Evolutionary conservation across 2,797 vertebrate genomes (phyloP).

Genomic region (Tangara arthus): DNA sequence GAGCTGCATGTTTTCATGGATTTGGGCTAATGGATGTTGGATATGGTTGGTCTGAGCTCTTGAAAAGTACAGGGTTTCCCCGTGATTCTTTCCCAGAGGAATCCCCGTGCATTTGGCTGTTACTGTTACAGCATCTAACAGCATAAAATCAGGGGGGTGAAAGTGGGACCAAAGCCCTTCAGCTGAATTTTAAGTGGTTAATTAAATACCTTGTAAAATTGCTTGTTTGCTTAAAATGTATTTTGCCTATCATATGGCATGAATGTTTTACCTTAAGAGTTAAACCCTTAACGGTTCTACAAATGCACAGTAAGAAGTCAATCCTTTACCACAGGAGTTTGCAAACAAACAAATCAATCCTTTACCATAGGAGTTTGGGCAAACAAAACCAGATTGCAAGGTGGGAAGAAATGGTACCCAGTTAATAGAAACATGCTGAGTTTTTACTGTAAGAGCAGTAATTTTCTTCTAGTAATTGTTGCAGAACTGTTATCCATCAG

Average conservation of each 20-base stretch:
- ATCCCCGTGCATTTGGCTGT: not conserved
- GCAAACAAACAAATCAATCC: constrained; percentile 2
- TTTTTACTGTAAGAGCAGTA: not conserved
- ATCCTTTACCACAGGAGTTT: not conserved
- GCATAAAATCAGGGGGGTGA: not conserved
- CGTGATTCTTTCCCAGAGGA: not conserved
- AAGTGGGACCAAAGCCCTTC: not conserved
- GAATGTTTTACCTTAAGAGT: not conserved
- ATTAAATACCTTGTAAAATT: not conserved
- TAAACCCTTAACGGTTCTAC: not conserved
- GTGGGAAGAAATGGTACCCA: not conserved
- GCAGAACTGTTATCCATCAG: not conserved
- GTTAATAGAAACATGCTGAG: not conserved
- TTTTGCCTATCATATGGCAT: not conserved
- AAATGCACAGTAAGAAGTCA: not conserved
- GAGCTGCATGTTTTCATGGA: not conserved
- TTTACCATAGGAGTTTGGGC: not conserved
- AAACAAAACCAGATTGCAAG: not conserved
- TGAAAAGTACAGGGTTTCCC: not conserved
- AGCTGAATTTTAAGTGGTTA: not conserved
- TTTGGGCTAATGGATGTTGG: not conserved
- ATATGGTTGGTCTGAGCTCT: not conserved
- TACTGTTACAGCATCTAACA: not conserved
- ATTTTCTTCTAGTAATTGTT: constrained; percentile 10
- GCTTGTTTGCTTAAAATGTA: not conserved